These are phyloP conservation scores for Riptortus pedestris DNA, from an alignment of 1,140 invertebrate species.

Conservation along the genomic window DNA sequence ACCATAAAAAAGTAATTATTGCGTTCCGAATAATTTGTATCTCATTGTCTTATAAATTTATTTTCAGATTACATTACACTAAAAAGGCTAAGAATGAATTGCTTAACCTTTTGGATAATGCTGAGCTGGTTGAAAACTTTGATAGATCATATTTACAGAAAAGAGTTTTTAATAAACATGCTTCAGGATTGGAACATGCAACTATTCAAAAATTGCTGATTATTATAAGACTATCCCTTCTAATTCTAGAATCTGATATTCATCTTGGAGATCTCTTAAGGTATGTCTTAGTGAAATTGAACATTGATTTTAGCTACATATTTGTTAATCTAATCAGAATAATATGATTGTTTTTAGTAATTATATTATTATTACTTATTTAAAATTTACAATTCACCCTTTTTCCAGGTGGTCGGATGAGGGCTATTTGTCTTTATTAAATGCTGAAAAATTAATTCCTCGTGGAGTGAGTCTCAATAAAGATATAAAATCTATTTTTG, in stretches of 20 bases:
- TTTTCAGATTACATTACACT: constrained; percentile 17
- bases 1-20: too few relatives aligned
- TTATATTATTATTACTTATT: too few relatives aligned
- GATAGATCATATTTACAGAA: constrained; percentile 1
- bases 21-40: too few relatives aligned
- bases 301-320: too few relatives aligned
- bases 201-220: neutral
- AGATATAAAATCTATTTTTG: neutral
- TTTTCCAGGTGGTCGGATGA: constrained; percentile 8
- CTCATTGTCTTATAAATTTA: neutral
- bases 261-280: constrained; percentile 14
- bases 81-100: constrained; percentile 5
- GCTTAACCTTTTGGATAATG: neutral
- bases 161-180: neutral
- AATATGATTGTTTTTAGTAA: too few relatives aligned
- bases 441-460: constrained; percentile 3
- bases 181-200: neutral
- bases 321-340: too few relatives aligned
- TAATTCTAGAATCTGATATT: constrained; percentile 1
- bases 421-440: constrained; percentile 3
- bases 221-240: constrained; percentile 15
- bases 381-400: too few relatives aligned
- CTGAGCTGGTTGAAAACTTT: neutral
- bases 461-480: neutral
- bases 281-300: neutral